Base-by-base conservation (phyloP, 2,888 invertebrate species). In the Drosophila flavopinicola region DNA sequence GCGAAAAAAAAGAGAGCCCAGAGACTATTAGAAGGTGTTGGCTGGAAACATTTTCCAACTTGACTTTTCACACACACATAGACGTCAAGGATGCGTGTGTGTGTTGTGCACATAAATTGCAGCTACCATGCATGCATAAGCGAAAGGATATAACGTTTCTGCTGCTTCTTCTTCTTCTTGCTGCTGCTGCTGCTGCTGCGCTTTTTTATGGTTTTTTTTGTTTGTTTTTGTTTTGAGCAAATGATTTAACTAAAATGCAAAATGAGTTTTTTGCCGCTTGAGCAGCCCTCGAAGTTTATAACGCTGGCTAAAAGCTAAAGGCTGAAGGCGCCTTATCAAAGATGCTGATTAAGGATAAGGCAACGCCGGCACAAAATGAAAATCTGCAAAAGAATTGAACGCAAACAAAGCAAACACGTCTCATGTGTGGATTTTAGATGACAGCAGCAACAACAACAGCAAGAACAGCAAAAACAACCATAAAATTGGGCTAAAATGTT, bases 1-100 rank as follows among this genome's bases (percentile, higher is more conserved):
- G 17, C 48, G 24, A 39, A 42, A 45, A 41, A 17, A 39, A 20
- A 44, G 11, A 11, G 15, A 15, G 23, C 29, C 17, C 13, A 42
- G 51, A 54, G 58, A 69, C 73, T 71, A 71, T 82, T 85, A 67
- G 61, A 75, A 82, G 66, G 78, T 85, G 83, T 82, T 75, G 78
- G 58, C 68, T 78, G 66, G 64, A 71, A 78, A 82, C 78, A 78
- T 72, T 79, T 78, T 61, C 56, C 66, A 61, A 67, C 68, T 72
- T 64, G 78, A 75, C 78, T 70, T 60, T 63, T 45, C 53, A 51
- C 17, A 44, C 48, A 27, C 13, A 38, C 56, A 44, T 37, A 11
- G 17, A 2, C 41, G 47, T 53, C 11, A 30, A 2, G 27, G 32
- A 17, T 39, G 35, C 54, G 54, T 67, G 42, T 48, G 42, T 58